Percentiles rank a stretch among this genome's conserved stretches.
Conservation (phyloP, 2,113 vertebrate genomes). For the Cranoglanis bouderius region DNA sequence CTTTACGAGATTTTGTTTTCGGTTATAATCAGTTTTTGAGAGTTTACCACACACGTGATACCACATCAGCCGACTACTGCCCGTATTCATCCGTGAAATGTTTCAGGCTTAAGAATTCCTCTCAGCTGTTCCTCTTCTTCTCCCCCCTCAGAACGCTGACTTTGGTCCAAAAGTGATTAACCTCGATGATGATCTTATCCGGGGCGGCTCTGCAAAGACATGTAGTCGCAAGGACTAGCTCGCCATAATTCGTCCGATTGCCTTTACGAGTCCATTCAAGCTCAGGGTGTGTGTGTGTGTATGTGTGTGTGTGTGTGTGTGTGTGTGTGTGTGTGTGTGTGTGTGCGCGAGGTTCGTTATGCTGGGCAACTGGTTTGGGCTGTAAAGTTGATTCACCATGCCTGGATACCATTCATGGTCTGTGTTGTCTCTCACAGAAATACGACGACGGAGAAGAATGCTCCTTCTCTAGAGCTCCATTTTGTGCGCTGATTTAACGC, state of each 20-base stretch:
- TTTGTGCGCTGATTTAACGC: not conserved
- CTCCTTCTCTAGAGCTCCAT: not conserved
- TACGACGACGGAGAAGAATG: not conserved
- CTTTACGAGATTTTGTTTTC: too few relatives aligned
- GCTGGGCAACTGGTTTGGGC: conserved; percentile 26
- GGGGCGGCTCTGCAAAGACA: conserved; percentile 8
- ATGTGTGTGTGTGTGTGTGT: conserved; percentile 11
- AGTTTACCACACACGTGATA: too few relatives aligned
- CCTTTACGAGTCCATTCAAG: not conserved
- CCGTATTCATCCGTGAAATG: not conserved
- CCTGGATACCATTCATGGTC: not conserved
- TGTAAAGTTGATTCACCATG: conserved; percentile 3
- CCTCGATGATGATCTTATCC: not conserved
- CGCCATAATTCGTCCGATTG: not conserved
- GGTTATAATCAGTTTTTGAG: too few relatives aligned
- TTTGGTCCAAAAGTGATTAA: conserved; percentile 1
- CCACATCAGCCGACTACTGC: not conserved
- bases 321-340: conserved; percentile 2
- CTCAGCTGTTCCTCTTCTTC: not conserved
- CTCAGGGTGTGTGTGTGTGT: not conserved
- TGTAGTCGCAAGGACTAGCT: not conserved
- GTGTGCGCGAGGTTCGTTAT: not conserved
- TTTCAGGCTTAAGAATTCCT: not conserved
- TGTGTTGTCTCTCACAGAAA: not conserved
- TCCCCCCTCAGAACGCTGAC: not conserved